Evolutionary conservation across 2,888 invertebrate genomes (phyloP).

Genomic region (Morinoia aosen): DNA sequence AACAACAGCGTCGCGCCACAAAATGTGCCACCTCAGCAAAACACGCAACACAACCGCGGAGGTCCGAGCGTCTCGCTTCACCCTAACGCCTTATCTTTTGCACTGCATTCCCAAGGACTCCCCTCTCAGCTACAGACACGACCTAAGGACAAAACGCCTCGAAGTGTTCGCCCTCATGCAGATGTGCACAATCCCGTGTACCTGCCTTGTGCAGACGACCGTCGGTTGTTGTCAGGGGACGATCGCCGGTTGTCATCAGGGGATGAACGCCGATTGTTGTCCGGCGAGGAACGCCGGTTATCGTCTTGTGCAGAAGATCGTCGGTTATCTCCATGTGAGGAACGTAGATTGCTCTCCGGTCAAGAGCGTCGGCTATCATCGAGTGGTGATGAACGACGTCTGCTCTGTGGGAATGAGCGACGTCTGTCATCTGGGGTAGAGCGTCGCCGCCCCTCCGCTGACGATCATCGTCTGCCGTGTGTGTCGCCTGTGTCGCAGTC

Average conservation of each 20-base stretch:
- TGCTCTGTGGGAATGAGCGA: not conserved
- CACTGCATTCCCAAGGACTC: constrained; percentile 57
- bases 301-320: not conserved
- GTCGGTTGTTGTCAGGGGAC: not conserved
- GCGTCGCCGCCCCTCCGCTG: not conserved
- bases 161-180: constrained; percentile 48
- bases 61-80: constrained; percentile 57
- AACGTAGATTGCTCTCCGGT: not conserved
- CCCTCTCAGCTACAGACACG: constrained; percentile 58
- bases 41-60: not conserved
- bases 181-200: constrained; percentile 66
- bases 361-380: not conserved
- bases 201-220: constrained; percentile 54
- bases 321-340: not conserved
- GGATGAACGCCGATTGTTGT: not conserved
- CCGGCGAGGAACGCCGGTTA: not conserved
- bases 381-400: not conserved
- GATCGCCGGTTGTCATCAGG: not conserved
- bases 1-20: constrained; percentile 49
- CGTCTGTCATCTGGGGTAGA: not conserved
- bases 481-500: constrained; percentile 27
- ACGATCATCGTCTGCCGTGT: constrained; percentile 21
- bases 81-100: constrained; percentile 28
- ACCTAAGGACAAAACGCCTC: constrained; percentile 27
- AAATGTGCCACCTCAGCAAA: not conserved